These are phyloP conservation scores for Myotis pilosus DNA, from an alignment of 2,797 vertebrate genomes.

Conservation along the genomic window DNA sequence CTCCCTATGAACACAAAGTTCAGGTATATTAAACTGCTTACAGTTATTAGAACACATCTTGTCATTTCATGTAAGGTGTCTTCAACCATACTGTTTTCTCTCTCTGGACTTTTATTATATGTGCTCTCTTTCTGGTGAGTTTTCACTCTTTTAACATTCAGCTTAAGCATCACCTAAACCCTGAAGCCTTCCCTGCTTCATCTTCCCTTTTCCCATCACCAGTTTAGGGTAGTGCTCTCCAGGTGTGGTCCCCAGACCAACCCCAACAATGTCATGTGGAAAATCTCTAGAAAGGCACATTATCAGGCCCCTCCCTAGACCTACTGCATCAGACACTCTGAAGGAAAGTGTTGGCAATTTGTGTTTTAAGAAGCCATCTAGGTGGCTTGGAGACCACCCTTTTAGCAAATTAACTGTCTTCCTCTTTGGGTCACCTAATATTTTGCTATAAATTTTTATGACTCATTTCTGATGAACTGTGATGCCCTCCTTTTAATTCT, in stretches of 20 bases:
- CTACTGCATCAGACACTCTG: background rate
- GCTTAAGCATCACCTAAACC: background rate
- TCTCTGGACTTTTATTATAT: background rate
- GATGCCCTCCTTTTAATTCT: constrained; percentile 18
- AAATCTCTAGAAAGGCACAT: background rate
- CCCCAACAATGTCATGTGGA: background rate
- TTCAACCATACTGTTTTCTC: background rate
- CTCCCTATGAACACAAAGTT: background rate
- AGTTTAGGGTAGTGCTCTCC: background rate
- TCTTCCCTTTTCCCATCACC: background rate
- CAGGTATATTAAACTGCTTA: background rate
- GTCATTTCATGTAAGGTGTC: background rate
- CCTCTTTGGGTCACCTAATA: background rate
- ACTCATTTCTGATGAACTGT: background rate
- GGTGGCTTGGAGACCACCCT: background rate
- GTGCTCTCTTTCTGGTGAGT: background rate
- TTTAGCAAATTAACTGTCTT: background rate
- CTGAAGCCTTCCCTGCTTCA: background rate
- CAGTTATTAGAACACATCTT: background rate
- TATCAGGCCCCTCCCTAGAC: background rate
- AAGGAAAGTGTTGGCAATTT: background rate
- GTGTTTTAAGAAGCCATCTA: background rate
- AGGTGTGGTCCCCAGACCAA: background rate
- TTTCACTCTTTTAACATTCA: background rate
- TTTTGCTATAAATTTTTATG: background rate